Conservation (phyloP, 2,797 vertebrate genomes). For the Tragelaphus oryx region DNA sequence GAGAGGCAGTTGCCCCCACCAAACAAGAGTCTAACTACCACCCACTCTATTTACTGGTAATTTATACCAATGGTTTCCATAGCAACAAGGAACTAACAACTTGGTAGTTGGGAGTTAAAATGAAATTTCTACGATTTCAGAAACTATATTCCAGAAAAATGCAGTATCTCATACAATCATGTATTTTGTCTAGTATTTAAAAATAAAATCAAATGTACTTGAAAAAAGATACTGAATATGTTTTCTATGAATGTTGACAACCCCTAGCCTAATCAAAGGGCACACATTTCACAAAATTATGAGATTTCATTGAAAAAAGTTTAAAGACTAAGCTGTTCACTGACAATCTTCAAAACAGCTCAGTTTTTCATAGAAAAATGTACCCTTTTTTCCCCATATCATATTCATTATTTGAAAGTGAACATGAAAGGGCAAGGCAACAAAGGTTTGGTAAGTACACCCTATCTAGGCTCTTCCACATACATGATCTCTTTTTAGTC, state of each 20-base stretch:
- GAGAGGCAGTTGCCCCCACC: slow-evolving; percentile 16
- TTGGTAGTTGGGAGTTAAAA: slow-evolving; percentile 44
- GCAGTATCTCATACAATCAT: neutral
- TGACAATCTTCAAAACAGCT: neutral
- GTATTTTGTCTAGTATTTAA: slow-evolving; percentile 36
- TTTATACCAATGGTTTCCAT: slow-evolving; percentile 53
- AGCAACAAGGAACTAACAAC: slow-evolving; percentile 36
- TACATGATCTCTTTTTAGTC: neutral
- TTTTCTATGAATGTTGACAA: slow-evolving; percentile 14
- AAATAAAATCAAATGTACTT: slow-evolving; percentile 30
- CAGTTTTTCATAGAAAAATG: neutral
- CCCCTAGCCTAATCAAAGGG: neutral
- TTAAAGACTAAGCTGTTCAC: slow-evolving; percentile 30
- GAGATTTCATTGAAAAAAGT: slow-evolving; percentile 22
- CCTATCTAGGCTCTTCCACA: neutral
- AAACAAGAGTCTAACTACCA: slow-evolving; percentile 55
- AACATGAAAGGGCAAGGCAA: neutral
- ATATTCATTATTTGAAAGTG: slow-evolving; percentile 28
- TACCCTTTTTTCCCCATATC: neutral
- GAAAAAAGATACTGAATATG: slow-evolving; percentile 1
- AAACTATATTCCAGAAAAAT: slow-evolving; percentile 48
- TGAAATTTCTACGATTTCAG: slow-evolving; percentile 47
- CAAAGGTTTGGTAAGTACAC: neutral
- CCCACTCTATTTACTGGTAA: slow-evolving; percentile 41
- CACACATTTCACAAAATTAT: slow-evolving; percentile 44